Percentiles rank a stretch among this genome's conserved stretches.
Conservation (phyloP, 2,113 vertebrate species). For the Arenaria interpres region DNA sequence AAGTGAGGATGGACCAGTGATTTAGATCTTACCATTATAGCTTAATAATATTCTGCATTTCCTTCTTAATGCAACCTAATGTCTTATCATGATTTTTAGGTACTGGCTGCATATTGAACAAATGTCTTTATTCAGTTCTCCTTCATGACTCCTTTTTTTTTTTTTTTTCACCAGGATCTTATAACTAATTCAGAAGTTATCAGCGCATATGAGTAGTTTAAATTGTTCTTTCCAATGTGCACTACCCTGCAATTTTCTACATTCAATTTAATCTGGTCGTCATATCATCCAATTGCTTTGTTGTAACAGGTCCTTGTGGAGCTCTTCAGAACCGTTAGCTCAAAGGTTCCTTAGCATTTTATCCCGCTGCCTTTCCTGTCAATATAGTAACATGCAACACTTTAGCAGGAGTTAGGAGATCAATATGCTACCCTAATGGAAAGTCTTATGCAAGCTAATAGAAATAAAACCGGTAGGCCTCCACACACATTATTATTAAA, state of each 20-base stretch:
- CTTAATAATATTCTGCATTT: not conserved
- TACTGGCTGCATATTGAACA: not conserved
- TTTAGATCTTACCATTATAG: not conserved
- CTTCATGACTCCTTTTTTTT: not conserved
- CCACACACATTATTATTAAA: not conserved
- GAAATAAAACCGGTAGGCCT: not conserved
- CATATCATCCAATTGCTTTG: not conserved
- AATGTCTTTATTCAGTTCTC: not conserved
- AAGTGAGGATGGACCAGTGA: not conserved
- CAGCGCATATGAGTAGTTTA: not conserved
- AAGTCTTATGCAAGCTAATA: not conserved
- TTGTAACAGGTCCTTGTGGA: slow-evolving; percentile 22
- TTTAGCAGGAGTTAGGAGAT: not conserved
- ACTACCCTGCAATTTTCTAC: slow-evolving; percentile 15
- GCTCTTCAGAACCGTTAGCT: not conserved
- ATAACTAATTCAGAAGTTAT: slow-evolving; percentile 47
- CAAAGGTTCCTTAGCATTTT: not conserved
- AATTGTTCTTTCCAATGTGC: slow-evolving; percentile 24
- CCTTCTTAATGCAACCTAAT: not conserved
- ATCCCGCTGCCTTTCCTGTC: not conserved
- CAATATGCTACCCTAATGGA: not conserved
- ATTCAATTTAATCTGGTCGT: not conserved
- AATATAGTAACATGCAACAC: not conserved
- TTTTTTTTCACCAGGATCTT: not conserved
- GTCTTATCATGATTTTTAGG: not conserved